Conservation (phyloP, 2,797 vertebrate species). For the Threskiornis aethiopicus region DNA sequence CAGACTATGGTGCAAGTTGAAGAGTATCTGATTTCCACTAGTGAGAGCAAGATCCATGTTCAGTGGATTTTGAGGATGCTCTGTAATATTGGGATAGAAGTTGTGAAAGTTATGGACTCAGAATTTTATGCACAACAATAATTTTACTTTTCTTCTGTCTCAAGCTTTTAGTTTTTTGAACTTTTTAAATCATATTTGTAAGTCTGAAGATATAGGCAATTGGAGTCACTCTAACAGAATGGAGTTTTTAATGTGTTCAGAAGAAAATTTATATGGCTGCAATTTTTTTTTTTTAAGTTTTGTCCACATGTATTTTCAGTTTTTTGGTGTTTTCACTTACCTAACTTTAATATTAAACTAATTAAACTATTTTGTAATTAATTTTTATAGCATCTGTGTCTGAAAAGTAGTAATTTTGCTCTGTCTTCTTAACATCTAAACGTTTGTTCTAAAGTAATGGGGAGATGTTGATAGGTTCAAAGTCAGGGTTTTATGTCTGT, state of each 20-base stretch:
- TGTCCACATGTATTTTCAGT: neutral
- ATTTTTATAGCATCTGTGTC: neutral
- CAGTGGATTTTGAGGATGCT: neutral
- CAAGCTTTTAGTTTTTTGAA: neutral
- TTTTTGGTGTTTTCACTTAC: neutral
- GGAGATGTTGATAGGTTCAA: neutral
- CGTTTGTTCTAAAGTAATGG: neutral
- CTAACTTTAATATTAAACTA: neutral
- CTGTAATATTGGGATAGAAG: neutral
- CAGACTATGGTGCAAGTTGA: neutral
- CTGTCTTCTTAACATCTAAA: neutral
- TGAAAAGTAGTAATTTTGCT: neutral
- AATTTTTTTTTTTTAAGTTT: neutral
- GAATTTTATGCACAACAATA: neutral
- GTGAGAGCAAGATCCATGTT: neutral
- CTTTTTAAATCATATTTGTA: neutral
- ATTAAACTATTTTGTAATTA: neutral
- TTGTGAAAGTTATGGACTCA: neutral
- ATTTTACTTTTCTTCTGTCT: neutral
- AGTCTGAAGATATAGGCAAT: neutral
- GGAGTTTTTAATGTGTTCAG: neutral
- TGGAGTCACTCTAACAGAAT: neutral
- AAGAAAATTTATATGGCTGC: neutral
- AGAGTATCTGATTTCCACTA: neutral
- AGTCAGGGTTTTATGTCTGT: neutral